Evolutionary conservation across 2,888 invertebrate genomes (phyloP), one percentile per base, ranked within the genome.

Genomic region (Oconnorella tubifera): DNA sequence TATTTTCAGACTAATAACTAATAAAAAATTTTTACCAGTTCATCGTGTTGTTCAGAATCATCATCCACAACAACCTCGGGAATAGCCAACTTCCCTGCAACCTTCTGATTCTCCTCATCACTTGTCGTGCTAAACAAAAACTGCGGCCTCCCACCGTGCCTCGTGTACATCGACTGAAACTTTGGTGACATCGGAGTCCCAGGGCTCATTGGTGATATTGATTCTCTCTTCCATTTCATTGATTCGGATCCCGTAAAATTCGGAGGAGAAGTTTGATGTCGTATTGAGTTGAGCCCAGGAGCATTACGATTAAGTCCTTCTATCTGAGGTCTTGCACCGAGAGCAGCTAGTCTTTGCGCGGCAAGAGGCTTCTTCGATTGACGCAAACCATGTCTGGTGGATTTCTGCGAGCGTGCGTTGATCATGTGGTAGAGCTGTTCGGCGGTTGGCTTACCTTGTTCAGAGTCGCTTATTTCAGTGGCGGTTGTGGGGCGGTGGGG

Each of bases 341-440:
- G 53, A 27, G 53, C 53, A 23, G 10, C 25, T 19, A 51, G 53
- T 6, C 25, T 19, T 25, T 51, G 10, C 4, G 53, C 53, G 25
- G 53, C 25, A 23, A 25, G 10, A 27, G 53, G 6, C 4, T 6
- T 6, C 25, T 51, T 51, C 23, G 10, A 23, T 19, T 51, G 53
- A 4, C 25, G 53, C 10, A 40, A 40, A 6, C 25, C 14, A 23
- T 51, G 53, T 6, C 29, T n/a, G 6, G 50, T 23, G 28, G 60
- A 50, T 14, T 51, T 28, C 23, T 33, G 2, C 14, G 53, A 23
- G 14, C 50, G 49, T 19, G 59, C 33, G 23, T 40, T 32, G 19
- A 60, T 48, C 60, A 60, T 60, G 60, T 50, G 60, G 31, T 60
- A 60, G 29, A 60, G 60, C 50, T 60, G 50, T 23, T 48, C 60